These are phyloP conservation scores for Mustelus asterias DNA, from an alignment of 2,113 vertebrate species.

Conservation along the genomic window DNA sequence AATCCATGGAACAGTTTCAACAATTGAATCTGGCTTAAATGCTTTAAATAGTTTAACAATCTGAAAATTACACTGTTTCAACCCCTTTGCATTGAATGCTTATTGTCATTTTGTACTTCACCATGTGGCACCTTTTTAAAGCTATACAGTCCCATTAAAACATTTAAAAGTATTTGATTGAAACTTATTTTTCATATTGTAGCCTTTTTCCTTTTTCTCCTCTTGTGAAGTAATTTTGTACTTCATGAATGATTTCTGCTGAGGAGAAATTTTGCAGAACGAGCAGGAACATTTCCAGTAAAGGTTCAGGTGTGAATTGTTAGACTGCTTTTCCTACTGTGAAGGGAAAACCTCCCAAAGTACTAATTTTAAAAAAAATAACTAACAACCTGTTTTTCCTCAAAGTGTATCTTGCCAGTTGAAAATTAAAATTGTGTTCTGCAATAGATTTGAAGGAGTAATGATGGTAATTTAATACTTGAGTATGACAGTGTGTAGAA, in stretches of 20 bases:
- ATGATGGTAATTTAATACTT: background rate
- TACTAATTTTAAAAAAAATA: background rate
- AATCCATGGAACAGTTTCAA: background rate
- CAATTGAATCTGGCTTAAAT: background rate
- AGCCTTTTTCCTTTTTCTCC: background rate
- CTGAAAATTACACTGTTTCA: background rate
- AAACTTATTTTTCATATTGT: background rate
- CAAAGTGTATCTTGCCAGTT: background rate
- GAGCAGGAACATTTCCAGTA: background rate
- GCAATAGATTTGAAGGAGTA: background rate
- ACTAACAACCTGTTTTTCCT: background rate
- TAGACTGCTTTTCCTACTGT: background rate
- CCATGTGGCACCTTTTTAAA: background rate
- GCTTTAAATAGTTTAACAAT: background rate
- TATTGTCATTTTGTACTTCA: background rate
- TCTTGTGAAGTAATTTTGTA: background rate
- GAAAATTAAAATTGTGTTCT: background rate
- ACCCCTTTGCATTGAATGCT: background rate
- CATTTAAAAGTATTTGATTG: background rate
- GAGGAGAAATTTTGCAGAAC: background rate
- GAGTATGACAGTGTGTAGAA: background rate
- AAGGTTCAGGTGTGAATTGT: background rate
- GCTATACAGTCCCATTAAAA: background rate
- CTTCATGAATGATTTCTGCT: background rate
- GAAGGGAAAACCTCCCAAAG: background rate